Base-by-base conservation (phyloP, 2,113 vertebrate genomes). In the Cacatua alba region DNA sequence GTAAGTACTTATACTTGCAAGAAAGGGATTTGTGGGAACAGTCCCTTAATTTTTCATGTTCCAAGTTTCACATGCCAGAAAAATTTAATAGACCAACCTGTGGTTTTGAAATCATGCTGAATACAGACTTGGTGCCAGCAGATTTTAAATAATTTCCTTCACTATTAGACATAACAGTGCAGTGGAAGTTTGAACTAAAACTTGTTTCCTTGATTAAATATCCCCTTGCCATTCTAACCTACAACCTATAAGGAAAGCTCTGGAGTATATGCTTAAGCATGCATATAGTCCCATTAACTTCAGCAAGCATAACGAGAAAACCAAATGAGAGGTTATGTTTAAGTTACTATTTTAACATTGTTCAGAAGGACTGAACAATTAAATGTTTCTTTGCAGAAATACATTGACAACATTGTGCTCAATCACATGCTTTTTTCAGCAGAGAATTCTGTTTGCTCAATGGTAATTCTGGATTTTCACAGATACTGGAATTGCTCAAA, bases 111-210 rank as follows among this genome's bases (percentile, higher is more conserved):
- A 87, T 87, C 57, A 59, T 28, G 20, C 18, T 76, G 49, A 89
- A 92, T 59, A 53, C 4, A 17, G 41, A 76, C 7, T 6, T 67
- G 48, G 29, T 52, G 86, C 94, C 92, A 96, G 78, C 17, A 88
- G 80, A 33, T 88, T 94, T 94, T 28, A 91, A 95, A 92, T 82
- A 46, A 93, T 96, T 95, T 96, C 88, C 81, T 93, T 95, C 77
- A 51, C 52, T 85, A 49, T 91, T 91, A 88, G 90, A 94, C 84
- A 91, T 80, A 97, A 90, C 72, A 92, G 29, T 35, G 39, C 0
- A 0, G 68, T 94, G 64, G 85, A 92, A 83, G 64, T 53, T 94
- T 88, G 88, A 96, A 79, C 55, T 90, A 51, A 76, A 95, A 63
- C 68, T 86, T 74, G 7, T 21, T 90, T 94, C 55, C 79, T 90